Conservation (phyloP, 2,113 vertebrate species). For the Neopipo cinnamomea region DNA sequence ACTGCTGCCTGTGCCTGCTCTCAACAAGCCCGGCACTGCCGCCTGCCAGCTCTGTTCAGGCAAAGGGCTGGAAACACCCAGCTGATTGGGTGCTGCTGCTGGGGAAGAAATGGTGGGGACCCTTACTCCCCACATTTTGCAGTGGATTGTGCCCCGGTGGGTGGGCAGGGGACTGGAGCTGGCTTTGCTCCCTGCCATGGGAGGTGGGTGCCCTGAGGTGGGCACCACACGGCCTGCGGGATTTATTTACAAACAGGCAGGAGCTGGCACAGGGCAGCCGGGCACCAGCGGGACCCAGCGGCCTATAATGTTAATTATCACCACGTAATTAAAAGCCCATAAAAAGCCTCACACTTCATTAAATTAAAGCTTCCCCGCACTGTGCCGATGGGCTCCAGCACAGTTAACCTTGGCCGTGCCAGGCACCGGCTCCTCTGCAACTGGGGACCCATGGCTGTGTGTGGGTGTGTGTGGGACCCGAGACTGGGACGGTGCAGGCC, state of each 20-base stretch:
- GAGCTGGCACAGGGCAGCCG: constrained; percentile 56
- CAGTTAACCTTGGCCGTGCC: constrained; percentile 53
- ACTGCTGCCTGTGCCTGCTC: not conserved
- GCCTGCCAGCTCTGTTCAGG: not conserved
- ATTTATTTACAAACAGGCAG: constrained; percentile 64
- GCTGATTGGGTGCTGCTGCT: not conserved
- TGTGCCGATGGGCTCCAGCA: not conserved
- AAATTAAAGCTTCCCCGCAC: constrained; percentile 63
- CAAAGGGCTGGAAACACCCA: not conserved
- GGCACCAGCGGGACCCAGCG: constrained; percentile 48
- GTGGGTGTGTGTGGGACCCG: not conserved
- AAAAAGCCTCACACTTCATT: constrained; percentile 73
- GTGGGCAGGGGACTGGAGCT: not conserved
- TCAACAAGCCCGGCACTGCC: not conserved
- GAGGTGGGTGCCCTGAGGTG: not conserved
- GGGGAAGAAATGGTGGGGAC: accelerated
- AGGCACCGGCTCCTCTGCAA: not conserved
- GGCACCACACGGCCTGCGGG: accelerated
- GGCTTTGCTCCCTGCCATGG: not conserved
- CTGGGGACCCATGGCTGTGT: accelerated
- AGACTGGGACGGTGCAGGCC: not conserved
- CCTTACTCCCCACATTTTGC: not conserved
- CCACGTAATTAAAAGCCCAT: constrained; percentile 75
- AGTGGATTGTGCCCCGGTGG: accelerated
- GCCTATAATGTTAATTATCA: constrained; percentile 75